Base-by-base conservation (phyloP, 2,888 invertebrate species). In the Deilephila porcellus region DNA sequence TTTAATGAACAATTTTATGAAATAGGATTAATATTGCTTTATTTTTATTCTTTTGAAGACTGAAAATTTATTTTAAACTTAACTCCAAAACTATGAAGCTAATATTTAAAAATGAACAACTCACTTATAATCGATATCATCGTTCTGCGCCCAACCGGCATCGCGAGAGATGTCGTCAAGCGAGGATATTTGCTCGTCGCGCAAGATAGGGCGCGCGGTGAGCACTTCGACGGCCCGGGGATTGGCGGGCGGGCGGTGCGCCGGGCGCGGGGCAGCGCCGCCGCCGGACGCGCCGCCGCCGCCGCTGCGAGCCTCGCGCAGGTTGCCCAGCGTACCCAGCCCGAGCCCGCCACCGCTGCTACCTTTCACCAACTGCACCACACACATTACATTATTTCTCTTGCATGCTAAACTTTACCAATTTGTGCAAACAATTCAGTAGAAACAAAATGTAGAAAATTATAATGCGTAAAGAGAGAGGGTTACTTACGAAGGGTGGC, bases 51-150 rank as follows among this genome's bases (percentile, higher is more conserved):
- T 45, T 45, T 45, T 45, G 14, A 45, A 45, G 14, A 45, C 45
- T 11, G 3, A 45, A 45, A 45, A 45, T 45, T 3, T 45, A 45
- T 45, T 14, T 11, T 45, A 14, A 0, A 6, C 37, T 37, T 37
- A 37, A 37, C 6, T 53, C 8, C 59, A 25, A 20, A 14, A n/a
- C 19, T 1, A 0, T 8, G 4, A 20, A 14, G 20, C 8, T 29
- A 37, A 17, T 20, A n/a, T 52, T 25, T 20, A 37, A 37, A 25
- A 6, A 56, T 56, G 0, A 7, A 71, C 11, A n/a, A 90, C 95
- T 93, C 82, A 96, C 96, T 98, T 98, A 88, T 98, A 99, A 93
- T 99, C 98, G 87, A 99, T 98, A 89, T 98, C 98, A 87, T 98
- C 98, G 85, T 98, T 97, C 81, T 97, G 97, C 75, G 98, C 97